Conservation (phyloP, 2,113 vertebrate genomes). For the Corythaixoides concolor region DNA sequence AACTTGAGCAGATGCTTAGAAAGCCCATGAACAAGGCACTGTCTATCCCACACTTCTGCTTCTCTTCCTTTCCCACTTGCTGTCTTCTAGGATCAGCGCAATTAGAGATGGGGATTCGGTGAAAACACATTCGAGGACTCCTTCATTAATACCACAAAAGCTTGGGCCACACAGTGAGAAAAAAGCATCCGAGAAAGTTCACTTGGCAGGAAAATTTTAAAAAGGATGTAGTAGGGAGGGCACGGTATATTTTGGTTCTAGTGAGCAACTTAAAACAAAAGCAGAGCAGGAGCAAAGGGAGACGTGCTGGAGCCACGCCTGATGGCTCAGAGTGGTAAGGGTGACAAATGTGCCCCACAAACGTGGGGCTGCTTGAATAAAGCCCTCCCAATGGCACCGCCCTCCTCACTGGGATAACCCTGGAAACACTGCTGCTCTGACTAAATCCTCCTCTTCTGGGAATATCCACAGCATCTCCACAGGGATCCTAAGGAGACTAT, state of each 20-base stretch:
- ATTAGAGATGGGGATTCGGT: neutral
- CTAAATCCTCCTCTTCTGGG: neutral
- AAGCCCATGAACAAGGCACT: neutral
- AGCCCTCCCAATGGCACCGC: neutral
- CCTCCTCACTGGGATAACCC: neutral
- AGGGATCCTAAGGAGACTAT: neutral
- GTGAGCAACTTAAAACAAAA: neutral
- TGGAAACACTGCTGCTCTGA: neutral
- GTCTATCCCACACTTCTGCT: neutral
- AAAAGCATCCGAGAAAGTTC: neutral
- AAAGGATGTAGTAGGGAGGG: neutral
- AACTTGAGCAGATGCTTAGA: neutral
- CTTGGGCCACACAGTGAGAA: neutral
- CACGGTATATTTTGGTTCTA: neutral
- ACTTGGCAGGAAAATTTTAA: neutral
- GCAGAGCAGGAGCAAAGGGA: neutral
- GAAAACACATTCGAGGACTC: neutral
- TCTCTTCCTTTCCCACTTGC: neutral
- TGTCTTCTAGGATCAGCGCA: neutral
- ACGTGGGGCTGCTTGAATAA: neutral
- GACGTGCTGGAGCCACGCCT: neutral
- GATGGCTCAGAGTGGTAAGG: neutral
- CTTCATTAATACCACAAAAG: constrained; percentile 9
- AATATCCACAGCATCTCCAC: neutral
- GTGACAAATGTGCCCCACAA: neutral